phyloP scores from a whole-genome alignment of 2,888 invertebrate genomes.

The Thecocarcelia acutangulata region DNA sequence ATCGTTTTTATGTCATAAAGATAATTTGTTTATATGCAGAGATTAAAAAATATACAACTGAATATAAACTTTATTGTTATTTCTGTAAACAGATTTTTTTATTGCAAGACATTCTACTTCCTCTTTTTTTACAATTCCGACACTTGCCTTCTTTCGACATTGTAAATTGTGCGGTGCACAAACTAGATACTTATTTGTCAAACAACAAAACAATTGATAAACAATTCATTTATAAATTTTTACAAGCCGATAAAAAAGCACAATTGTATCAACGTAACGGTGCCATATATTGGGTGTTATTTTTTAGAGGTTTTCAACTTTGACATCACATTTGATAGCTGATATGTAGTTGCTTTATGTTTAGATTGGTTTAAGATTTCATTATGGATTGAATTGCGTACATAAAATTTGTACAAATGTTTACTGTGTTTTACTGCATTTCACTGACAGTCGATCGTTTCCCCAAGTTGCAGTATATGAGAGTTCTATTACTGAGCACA shows the following conservation, averaged over 20 bases:
- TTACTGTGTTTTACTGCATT: no score
- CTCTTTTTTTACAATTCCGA: constrained; percentile 26
- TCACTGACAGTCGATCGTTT: no score
- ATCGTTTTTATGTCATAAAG: constrained; percentile 16
- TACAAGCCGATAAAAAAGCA: constrained; percentile 19
- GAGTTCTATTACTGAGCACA: no score
- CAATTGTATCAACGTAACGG: constrained; percentile 30
- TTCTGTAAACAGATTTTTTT: neutral
- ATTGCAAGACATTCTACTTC: constrained; percentile 22
- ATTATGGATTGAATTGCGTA: no score
- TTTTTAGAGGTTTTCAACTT: no score
- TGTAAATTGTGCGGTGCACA: constrained; percentile 39
- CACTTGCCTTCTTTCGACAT: constrained; percentile 27
- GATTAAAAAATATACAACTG: constrained; percentile 12
- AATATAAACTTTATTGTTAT: neutral
- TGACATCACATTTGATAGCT: no score
- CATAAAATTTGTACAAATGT: no score
- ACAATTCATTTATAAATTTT: constrained; percentile 24
- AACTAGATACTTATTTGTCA: constrained; percentile 15
- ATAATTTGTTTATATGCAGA: neutral
- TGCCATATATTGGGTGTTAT: no score
- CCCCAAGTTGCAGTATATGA: no score
- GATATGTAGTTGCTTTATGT: no score
- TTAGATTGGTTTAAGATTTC: no score
- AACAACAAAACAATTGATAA: constrained; percentile 46